A percentile compares a stretch with the other conserved stretches of the same genome.
Conservation (phyloP, 2,888 invertebrate species). For the Drosophila mercatorum region DNA sequence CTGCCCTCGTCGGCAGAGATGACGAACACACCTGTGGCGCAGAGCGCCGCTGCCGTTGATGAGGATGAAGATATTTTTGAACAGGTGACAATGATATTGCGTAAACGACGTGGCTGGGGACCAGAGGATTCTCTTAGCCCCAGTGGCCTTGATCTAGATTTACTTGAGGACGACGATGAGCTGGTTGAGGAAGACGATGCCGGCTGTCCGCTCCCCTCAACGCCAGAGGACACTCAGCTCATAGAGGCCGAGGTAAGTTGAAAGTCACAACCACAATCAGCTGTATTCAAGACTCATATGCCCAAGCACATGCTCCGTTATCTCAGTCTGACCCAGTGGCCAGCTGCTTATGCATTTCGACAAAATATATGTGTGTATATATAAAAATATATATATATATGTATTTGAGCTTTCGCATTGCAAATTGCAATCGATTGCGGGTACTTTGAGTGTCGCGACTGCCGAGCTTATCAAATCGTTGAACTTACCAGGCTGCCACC, state of each 20-base stretch:
- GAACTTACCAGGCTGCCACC: slow-evolving; percentile 6
- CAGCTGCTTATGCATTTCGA: slow-evolving; percentile 31
- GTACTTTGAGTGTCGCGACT: slow-evolving; percentile 42
- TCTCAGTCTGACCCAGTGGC: slow-evolving; percentile 47
- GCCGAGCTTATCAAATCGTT: slow-evolving; percentile 37
- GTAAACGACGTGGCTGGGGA: slow-evolving; percentile 84
- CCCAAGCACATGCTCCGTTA: slow-evolving; percentile 28
- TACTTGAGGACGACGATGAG: slow-evolving; percentile 83
- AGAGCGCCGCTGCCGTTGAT: slow-evolving; percentile 45
- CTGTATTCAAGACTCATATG: slow-evolving; percentile 29
- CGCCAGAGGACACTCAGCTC: slow-evolving; percentile 93
- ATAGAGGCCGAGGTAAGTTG: slow-evolving; percentile 90
- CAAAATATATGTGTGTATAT: background rate
- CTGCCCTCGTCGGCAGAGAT: slow-evolving; percentile 40
- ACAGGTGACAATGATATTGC: slow-evolving; percentile 83
- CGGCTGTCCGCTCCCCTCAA: slow-evolving; percentile 93
- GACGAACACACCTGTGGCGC: slow-evolving; percentile 24
- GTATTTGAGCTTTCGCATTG: slow-evolving; percentile 1
- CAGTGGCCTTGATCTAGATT: slow-evolving; percentile 78
- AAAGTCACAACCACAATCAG: slow-evolving; percentile 6
- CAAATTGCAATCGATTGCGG: slow-evolving; percentile 22
- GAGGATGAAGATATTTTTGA: slow-evolving; percentile 82
- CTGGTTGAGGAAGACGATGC: slow-evolving; percentile 89
- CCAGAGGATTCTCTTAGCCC: slow-evolving; percentile 82
- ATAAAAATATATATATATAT: background rate